These are phyloP conservation scores for Pocota personata DNA, from an alignment of 2,888 invertebrate species.

Conservation along the genomic window DNA sequence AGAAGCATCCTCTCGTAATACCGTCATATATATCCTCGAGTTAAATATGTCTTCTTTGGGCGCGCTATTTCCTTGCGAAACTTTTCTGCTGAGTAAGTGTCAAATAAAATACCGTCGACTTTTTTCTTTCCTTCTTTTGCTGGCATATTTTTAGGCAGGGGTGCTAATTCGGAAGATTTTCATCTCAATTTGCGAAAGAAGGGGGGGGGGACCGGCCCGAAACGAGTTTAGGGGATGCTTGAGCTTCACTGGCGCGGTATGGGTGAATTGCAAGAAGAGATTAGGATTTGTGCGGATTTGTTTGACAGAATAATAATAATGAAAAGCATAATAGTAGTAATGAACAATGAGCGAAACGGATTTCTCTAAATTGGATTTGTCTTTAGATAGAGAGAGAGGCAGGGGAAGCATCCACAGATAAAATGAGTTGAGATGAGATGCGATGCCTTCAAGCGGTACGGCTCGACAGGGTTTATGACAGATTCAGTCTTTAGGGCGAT, in stretches of 20 bases:
- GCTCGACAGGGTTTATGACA: constrained; percentile 27
- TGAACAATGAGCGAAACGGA: constrained; percentile 68
- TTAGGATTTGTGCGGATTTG: constrained; percentile 69
- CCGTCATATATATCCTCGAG: constrained; percentile 30
- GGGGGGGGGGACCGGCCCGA: not conserved
- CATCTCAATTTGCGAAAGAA: constrained; percentile 55
- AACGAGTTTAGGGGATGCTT: not conserved
- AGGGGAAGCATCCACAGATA: not conserved
- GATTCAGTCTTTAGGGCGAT: constrained; percentile 21
- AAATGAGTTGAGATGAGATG: not conserved
- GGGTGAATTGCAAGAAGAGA: constrained; percentile 27
- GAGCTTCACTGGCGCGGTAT: not conserved
- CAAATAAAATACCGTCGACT: constrained; percentile 48
- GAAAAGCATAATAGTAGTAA: constrained; percentile 69
- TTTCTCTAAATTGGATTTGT: constrained; percentile 64
- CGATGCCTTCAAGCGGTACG: not conserved
- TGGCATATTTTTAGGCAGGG: constrained; percentile 61
- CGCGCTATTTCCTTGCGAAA: constrained; percentile 21
- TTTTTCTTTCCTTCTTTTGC: constrained; percentile 34
- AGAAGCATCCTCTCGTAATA: constrained; percentile 14
- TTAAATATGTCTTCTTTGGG: constrained; percentile 55
- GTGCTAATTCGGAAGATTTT: constrained; percentile 67
- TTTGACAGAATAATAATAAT: constrained; percentile 72
- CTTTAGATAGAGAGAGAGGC: not conserved
- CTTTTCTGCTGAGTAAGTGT: constrained; percentile 27